phyloP scores from a whole-genome alignment of 1,140 invertebrate genomes.

The Drosophila elegans region DNA sequence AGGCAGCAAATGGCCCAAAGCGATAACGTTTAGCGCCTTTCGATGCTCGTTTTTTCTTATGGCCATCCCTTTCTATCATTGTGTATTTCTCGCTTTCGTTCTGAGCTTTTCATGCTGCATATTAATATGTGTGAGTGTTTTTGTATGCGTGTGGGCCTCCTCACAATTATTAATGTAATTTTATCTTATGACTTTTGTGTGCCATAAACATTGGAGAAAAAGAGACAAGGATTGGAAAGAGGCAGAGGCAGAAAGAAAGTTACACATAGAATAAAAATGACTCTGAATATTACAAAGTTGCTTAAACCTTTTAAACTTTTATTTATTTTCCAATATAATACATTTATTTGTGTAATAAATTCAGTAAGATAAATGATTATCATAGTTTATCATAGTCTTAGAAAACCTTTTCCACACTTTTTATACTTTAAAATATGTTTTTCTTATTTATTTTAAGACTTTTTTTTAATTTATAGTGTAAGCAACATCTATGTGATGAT shows the following conservation, averaged over 20 bases:
- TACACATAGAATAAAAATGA: background rate
- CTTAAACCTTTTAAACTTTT: no score
- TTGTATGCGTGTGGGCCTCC: constrained; percentile 2
- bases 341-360: no score
- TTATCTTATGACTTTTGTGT: constrained; percentile 80
- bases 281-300: no score
- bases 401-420: no score
- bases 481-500: constrained; percentile 39
- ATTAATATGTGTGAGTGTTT: background rate
- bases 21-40: constrained; percentile 67
- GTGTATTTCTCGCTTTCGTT: background rate
- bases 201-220: constrained; percentile 32
- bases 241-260: background rate
- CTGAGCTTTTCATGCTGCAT: background rate
- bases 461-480: background rate
- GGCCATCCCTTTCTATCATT: background rate
- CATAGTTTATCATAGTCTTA: no score
- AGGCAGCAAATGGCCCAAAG: constrained; percentile 59
- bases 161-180: constrained; percentile 77
- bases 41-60: constrained; percentile 23
- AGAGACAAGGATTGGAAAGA: background rate
- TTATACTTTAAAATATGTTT: no score
- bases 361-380: no score
- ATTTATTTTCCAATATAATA: no score
- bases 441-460: no score